Conservation (phyloP, 2,113 vertebrate species). For the Hassar affinis region DNA sequence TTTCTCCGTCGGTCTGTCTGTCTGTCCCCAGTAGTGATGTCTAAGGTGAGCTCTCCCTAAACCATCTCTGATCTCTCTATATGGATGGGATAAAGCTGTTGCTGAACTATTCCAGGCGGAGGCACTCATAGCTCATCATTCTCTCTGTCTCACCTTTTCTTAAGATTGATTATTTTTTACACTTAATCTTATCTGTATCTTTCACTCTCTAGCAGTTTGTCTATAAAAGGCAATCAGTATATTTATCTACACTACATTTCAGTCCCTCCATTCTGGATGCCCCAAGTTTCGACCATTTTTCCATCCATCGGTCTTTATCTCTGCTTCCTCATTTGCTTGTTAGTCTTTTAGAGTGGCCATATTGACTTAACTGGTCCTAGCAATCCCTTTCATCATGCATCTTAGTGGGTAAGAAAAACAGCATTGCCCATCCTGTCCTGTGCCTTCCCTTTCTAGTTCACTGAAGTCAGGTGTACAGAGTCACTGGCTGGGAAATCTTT, state of each 20-base stretch:
- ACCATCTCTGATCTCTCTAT: constrained; percentile 35
- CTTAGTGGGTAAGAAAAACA: not conserved
- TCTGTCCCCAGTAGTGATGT: constrained; percentile 30
- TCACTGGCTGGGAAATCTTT: constrained; percentile 31
- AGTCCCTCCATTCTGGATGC: not conserved
- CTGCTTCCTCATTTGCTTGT: not conserved
- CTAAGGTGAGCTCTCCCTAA: constrained; percentile 36
- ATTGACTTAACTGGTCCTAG: constrained; percentile 13
- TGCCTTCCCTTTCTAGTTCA: constrained; percentile 19
- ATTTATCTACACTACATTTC: not conserved
- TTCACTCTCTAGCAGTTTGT: not conserved
- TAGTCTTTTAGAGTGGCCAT: not conserved
- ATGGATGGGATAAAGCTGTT: constrained; percentile 43
- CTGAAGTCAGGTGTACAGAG: constrained; percentile 25
- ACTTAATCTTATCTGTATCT: not conserved
- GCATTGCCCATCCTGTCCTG: not conserved
- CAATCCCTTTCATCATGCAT: not conserved
- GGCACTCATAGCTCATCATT: not conserved
- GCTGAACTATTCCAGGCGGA: constrained; percentile 21
- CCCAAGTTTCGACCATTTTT: too few species aligned
- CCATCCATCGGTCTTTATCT: too few species aligned
- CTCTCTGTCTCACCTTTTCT: not conserved
- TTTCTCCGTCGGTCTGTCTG: not conserved
- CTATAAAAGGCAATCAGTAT: not conserved
- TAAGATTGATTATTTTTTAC: not conserved